phyloP scores from a whole-genome alignment of 2,888 invertebrate genomes.

The Acrobasis consociella region DNA sequence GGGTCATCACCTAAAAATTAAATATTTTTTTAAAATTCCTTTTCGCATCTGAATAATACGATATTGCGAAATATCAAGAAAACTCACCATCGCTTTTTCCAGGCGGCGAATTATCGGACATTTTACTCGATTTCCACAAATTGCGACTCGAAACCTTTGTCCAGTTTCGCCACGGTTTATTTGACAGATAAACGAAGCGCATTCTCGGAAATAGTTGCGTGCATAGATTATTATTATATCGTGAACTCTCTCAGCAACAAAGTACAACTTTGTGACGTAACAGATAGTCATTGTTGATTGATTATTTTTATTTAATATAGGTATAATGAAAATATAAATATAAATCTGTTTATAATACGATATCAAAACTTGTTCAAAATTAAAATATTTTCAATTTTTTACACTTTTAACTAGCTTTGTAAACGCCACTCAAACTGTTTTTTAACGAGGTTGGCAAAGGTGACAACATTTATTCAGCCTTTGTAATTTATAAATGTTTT shows the following conservation, averaged over 20 bases:
- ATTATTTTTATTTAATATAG: neutral
- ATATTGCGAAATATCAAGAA: slow-evolving; percentile 13
- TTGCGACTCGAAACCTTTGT: slow-evolving; percentile 70
- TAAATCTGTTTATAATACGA: neutral
- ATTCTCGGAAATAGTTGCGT: slow-evolving; percentile 56
- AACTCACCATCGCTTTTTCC: slow-evolving; percentile 70
- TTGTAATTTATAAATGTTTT: too few species aligned
- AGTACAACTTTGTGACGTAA: slow-evolving; percentile 23
- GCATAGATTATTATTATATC: too few species aligned
- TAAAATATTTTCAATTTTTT: neutral
- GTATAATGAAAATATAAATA: neutral
- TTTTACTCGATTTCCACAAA: slow-evolving; percentile 63
- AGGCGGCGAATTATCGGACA: slow-evolving; percentile 76
- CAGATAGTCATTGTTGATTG: neutral
- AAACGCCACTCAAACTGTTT: slow-evolving; percentile 29
- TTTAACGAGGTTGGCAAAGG: too few species aligned
- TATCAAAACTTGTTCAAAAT: neutral
- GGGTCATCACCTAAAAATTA: slow-evolving; percentile 57
- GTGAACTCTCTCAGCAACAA: neutral
- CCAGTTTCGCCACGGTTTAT: slow-evolving; percentile 61
- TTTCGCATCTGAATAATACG: neutral
- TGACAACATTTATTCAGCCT: too few species aligned
- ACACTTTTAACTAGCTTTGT: slow-evolving; percentile 33
- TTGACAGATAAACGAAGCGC: slow-evolving; percentile 64
- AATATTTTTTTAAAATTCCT: slow-evolving; percentile 21